Conservation (phyloP, 2,113 vertebrate species). For the Tichodroma muraria region DNA sequence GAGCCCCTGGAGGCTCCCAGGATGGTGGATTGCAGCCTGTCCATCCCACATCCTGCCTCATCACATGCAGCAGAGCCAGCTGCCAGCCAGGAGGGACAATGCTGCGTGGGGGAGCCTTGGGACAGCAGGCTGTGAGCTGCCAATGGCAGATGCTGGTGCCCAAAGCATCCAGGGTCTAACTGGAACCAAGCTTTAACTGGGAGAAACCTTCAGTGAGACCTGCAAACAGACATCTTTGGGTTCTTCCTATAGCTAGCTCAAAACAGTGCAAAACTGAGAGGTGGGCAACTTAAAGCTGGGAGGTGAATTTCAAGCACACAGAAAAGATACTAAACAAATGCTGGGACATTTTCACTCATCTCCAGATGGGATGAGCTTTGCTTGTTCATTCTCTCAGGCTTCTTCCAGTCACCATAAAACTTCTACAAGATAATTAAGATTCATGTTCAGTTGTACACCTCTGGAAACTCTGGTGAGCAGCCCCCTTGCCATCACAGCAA, state of each 20-base stretch:
- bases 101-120: not conserved
- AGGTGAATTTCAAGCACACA: not conserved
- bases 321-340: not conserved
- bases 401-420: not conserved
- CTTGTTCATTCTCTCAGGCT: not conserved
- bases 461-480: not conserved
- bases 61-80: not conserved
- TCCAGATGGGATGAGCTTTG: not conserved
- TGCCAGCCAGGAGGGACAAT: not conserved
- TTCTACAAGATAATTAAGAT: not conserved
- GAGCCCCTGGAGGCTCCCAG: not conserved
- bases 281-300: not conserved
- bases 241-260: not conserved
- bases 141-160: accelerated
- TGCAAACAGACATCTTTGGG: not conserved
- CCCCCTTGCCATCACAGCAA: not conserved
- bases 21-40: not conserved
- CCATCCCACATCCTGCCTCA: not conserved
- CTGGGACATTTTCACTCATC: not conserved
- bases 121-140: not conserved
- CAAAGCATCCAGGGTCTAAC: not conserved
- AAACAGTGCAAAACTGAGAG: not conserved
- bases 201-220: not conserved
- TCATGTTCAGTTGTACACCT: accelerated
- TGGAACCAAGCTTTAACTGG: not conserved